Conservation (phyloP, 2,113 vertebrate species). For the Furnarius figulus region DNA sequence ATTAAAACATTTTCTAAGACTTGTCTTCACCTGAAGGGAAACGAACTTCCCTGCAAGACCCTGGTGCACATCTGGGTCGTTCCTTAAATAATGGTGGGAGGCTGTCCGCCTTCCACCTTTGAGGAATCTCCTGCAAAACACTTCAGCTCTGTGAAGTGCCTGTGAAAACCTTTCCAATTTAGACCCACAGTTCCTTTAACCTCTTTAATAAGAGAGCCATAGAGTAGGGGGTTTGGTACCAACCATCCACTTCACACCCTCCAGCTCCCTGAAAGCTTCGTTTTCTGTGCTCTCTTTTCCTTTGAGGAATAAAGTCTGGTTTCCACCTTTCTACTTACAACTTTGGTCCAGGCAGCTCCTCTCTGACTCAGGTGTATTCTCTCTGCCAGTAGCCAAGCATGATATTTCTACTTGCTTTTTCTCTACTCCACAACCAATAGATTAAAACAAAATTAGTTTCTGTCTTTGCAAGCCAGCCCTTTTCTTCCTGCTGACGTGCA, state of each 20-base stretch:
- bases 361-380: conserved; percentile 42
- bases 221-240: conserved; percentile 58
- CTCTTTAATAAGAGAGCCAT: conserved; percentile 63
- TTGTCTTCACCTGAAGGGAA: conserved; percentile 74
- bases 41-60: conserved; percentile 70
- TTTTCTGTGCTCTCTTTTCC: conserved; percentile 54
- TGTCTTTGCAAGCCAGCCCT: conserved; percentile 23
- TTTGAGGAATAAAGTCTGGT: conserved; percentile 65
- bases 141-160: conserved; percentile 70
- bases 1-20: conserved; percentile 70
- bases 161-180: conserved; percentile 69
- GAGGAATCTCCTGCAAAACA: conserved; percentile 70
- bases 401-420: conserved; percentile 16
- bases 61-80: conserved; percentile 57
- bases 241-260: conserved; percentile 61
- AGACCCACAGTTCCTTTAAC: conserved; percentile 62
- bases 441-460: conserved; percentile 53
- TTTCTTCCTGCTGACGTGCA: conserved; percentile 1
- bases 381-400: conserved; percentile 39
- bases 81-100: conserved; percentile 67
- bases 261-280: conserved; percentile 49
- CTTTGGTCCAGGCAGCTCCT: conserved; percentile 49
- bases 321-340: conserved; percentile 69
- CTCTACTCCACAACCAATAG: conserved; percentile 18
- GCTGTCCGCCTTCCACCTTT: conserved; percentile 70